Base-by-base conservation (phyloP, 2,797 vertebrate genomes). In the Champsocephalus gunnari region DNA sequence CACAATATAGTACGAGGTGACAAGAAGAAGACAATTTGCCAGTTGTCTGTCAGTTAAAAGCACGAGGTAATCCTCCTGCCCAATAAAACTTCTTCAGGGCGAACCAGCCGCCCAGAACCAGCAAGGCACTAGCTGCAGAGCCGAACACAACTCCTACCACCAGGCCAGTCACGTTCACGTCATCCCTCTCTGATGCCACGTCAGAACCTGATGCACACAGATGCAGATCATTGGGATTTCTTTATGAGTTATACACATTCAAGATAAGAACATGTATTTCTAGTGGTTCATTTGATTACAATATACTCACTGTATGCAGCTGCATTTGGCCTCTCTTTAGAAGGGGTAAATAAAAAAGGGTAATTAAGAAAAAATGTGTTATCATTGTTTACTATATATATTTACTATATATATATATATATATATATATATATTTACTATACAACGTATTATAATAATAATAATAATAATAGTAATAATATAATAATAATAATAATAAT, bases 81-180 rank as follows among this genome's bases (percentile, higher is more conserved):
- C 72, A 89, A 73, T 82, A 85, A 83, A 84, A 87, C 83, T 88
- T 94, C 88, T 93, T 95, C 59, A 94, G n/a, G 38, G 74, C 65
- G 28, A 93, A 91, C 91, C 94, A 95, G 67, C 89, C 84, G 12
- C 84, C 92, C 24, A 94, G 73, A 48, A 92, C 88, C 66, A 94
- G 68, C 66, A 92, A 1, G 38, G 68, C 83, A 14, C 83, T 88
- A 11, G 84, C 89, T 12, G 87, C 88, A 0, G 86, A 88, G 41
- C 92, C 93, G 12, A 95, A 87, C 58, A 93, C 86, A 10, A 92
- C 73, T 2, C 91, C 86, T 11, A 94, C 84, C 56, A 82, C 88
- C 63, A 93, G 86, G 16, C 89, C 88, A 0, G 87, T 71, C 78
- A 88, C 28, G 3, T 89, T 66, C 32, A 81, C 65, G 0, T 64